These are phyloP conservation scores for Malurus splendens DNA, from an alignment of 2,797 vertebrate genomes.

Conservation along the genomic window DNA sequence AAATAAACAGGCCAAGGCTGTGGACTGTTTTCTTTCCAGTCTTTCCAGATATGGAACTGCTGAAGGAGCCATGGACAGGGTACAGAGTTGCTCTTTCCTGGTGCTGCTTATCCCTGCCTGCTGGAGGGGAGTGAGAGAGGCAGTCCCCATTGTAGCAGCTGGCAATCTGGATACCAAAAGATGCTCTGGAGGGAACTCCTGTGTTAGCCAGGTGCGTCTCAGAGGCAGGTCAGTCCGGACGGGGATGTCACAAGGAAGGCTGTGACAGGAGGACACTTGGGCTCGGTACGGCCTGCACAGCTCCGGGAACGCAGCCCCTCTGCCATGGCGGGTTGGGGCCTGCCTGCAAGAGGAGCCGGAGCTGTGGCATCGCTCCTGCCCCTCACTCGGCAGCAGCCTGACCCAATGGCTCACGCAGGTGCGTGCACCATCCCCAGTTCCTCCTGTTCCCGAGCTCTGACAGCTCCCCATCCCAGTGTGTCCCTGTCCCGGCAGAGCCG, in stretches of 20 bases:
- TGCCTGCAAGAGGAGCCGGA: not conserved
- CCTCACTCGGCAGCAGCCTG: not conserved
- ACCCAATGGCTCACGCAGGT: accelerated
- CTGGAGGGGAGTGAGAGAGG: not conserved
- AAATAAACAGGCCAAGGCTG: not conserved
- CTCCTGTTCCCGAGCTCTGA: accelerated
- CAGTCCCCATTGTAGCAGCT: not conserved
- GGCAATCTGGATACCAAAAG: not conserved
- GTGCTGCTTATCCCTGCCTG: not conserved
- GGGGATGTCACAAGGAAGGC: not conserved
- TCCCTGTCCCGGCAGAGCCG: not conserved
- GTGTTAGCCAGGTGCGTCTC: not conserved
- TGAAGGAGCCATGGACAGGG: not conserved
- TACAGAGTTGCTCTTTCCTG: not conserved
- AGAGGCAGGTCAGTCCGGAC: not conserved
- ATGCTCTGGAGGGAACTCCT: not conserved
- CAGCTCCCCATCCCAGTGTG: accelerated
- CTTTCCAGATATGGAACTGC: not conserved
- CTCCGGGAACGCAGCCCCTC: not conserved
- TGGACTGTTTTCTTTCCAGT: accelerated
- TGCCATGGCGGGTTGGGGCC: accelerated
- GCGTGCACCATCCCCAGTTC: accelerated
- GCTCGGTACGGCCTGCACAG: no score
- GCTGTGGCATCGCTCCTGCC: not conserved
- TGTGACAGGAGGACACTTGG: not conserved